Percentiles rank a stretch among this genome's conserved stretches.
phyloP scores from a whole-genome alignment of 2,888 invertebrate genomes.

The Schizotus pectinicornis region DNA sequence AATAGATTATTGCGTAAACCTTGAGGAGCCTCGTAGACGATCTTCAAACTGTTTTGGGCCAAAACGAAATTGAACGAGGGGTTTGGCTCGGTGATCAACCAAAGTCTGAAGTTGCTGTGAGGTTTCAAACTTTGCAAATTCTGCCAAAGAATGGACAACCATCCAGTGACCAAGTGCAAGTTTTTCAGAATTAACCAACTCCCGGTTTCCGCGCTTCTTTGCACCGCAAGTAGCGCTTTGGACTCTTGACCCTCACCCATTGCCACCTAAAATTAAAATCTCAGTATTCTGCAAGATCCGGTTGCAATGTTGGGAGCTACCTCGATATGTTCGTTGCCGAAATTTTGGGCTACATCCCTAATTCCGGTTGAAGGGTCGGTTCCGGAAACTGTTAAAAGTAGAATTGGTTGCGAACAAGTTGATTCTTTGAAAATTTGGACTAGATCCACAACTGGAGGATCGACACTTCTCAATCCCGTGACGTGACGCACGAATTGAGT shows the following conservation, averaged over 20 bases:
- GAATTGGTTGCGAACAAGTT: slow-evolving; percentile 69
- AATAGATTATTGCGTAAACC: slow-evolving; percentile 84
- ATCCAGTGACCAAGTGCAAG: slow-evolving; percentile 75
- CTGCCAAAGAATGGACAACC: slow-evolving; percentile 74
- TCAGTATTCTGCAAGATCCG: too few relatives aligned
- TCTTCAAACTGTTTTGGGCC: slow-evolving; percentile 78
- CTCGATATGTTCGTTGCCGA: slow-evolving; percentile 15
- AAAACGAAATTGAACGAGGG: slow-evolving; percentile 76
- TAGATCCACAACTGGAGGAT: slow-evolving; percentile 52
- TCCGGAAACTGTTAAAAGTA: slow-evolving; percentile 87
- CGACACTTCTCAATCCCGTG: slow-evolving; percentile 58
- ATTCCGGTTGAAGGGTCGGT: slow-evolving; percentile 90
- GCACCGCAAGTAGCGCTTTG: slow-evolving; percentile 65
- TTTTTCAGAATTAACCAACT: slow-evolving; percentile 84
- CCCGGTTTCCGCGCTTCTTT: slow-evolving; percentile 67
- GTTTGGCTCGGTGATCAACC: slow-evolving; percentile 87
- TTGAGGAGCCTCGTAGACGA: slow-evolving; percentile 84
- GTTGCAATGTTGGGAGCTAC: not conserved
- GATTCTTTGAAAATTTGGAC: slow-evolving; percentile 65
- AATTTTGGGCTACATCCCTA: slow-evolving; percentile 66
- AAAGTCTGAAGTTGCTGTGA: slow-evolving; percentile 68
- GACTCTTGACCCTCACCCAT: slow-evolving; percentile 82
- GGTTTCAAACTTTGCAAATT: slow-evolving; percentile 63
- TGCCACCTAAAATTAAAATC: slow-evolving; percentile 65
- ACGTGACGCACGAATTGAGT: slow-evolving; percentile 72